Conservation (phyloP, 1,140 invertebrate species). For the Antheraea mylitta region DNA sequence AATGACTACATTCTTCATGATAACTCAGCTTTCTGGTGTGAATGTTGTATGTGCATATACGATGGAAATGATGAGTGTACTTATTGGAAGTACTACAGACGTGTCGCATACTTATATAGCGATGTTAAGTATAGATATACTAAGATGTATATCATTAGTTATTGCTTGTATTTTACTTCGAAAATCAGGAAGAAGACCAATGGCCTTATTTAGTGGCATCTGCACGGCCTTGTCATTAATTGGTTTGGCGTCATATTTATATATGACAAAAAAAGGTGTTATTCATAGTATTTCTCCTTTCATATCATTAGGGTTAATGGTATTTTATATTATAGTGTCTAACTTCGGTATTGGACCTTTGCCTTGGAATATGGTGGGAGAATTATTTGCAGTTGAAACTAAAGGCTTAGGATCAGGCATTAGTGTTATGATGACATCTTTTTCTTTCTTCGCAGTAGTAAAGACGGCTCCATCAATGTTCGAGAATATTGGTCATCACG, state of each 20-base stretch:
- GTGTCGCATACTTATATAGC: constrained; percentile 76
- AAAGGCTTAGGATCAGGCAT: constrained; percentile 78
- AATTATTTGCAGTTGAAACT: constrained; percentile 78
- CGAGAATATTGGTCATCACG: constrained; percentile 74
- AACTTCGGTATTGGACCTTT: constrained; percentile 75
- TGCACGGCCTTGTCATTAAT: constrained; percentile 79
- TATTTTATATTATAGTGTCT: constrained; percentile 64
- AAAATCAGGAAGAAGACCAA: constrained; percentile 77
- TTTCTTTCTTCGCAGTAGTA: constrained; percentile 81
- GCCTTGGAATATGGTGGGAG: constrained; percentile 81
- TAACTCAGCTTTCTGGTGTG: constrained; percentile 82
- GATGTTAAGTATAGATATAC: constrained; percentile 84
- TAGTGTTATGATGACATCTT: constrained; percentile 81
- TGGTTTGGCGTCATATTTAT: constrained; percentile 67
- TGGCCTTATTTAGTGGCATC: constrained; percentile 80
- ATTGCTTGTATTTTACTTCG: constrained; percentile 80
- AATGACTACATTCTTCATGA: constrained; percentile 80
- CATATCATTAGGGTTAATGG: constrained; percentile 61
- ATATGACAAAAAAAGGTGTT: constrained; percentile 47
- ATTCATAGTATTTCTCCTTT: constrained; percentile 53
- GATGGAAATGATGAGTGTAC: constrained; percentile 80
- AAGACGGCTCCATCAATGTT: constrained; percentile 81
- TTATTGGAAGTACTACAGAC: constrained; percentile 64
- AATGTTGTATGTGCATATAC: constrained; percentile 88
- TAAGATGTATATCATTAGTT: constrained; percentile 82